These are phyloP conservation scores for Chiloscyllium punctatum DNA, from an alignment of 2,797 vertebrate species.

Conservation along the genomic window DNA sequence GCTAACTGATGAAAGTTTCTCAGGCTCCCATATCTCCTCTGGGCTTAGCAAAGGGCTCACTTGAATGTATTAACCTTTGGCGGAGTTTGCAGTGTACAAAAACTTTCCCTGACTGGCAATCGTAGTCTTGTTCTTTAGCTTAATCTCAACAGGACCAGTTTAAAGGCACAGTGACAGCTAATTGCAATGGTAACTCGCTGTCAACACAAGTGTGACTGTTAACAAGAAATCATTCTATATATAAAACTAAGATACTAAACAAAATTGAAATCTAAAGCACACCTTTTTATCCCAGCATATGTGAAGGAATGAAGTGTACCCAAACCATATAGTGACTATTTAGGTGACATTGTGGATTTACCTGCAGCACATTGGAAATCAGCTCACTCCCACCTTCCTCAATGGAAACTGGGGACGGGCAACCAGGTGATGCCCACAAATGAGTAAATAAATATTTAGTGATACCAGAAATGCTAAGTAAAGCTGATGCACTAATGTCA, in stretches of 20 bases:
- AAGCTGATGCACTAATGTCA: too few species aligned
- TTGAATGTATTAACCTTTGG: constrained; percentile 44
- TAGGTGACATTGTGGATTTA: too few species aligned
- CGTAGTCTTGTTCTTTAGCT: not conserved
- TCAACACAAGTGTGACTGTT: not conserved
- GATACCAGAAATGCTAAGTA: too few species aligned
- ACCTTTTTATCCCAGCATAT: not conserved
- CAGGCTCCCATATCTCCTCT: constrained; percentile 40
- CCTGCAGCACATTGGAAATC: too few species aligned
- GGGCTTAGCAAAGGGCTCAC: constrained; percentile 31
- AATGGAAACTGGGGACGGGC: too few species aligned
- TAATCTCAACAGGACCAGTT: constrained; percentile 32
- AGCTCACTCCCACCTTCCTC: too few species aligned
- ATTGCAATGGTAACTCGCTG: not conserved
- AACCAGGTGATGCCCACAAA: too few species aligned
- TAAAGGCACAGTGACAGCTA: not conserved
- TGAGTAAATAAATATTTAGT: too few species aligned
- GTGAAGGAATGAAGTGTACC: not conserved
- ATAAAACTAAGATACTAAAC: not conserved
- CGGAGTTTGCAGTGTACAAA: not conserved
- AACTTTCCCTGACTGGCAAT: not conserved
- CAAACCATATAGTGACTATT: not conserved
- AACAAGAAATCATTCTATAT: not conserved
- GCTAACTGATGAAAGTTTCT: not conserved
- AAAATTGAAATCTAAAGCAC: not conserved